Evolutionary conservation across 2,888 invertebrate genomes (phyloP).

Genomic region (Clepsis dumicolana): DNA sequence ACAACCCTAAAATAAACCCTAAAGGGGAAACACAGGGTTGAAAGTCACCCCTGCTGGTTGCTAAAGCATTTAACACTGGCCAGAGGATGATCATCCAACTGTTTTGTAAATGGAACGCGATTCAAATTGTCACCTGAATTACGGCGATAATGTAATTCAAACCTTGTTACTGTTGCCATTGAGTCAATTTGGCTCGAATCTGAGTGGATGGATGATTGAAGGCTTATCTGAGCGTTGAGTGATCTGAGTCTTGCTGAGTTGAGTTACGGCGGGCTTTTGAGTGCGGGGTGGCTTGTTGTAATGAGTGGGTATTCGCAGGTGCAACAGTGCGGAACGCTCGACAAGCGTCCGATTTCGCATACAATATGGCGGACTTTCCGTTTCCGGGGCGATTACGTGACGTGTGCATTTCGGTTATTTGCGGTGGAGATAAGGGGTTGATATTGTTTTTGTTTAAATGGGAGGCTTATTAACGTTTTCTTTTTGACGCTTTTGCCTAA

Average conservation of each 20-base stretch:
- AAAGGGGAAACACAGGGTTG: constrained; percentile 48
- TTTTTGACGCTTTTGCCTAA: too few species aligned
- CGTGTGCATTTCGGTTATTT: constrained; percentile 61
- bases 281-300: constrained; percentile 44
- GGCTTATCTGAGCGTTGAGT: constrained; percentile 28
- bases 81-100: constrained; percentile 69
- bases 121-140: constrained; percentile 77
- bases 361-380: constrained; percentile 83
- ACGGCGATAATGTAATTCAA: constrained; percentile 47
- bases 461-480: constrained; percentile 19
- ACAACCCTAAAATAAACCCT: constrained; percentile 42
- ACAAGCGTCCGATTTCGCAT: constrained; percentile 79
- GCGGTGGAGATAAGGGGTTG: constrained; percentile 50
- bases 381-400: constrained; percentile 79
- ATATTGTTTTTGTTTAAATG: constrained; percentile 35
- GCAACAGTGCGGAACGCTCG: constrained; percentile 80
- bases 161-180: constrained; percentile 42
- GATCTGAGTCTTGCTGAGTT: background rate
- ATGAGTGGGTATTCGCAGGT: constrained; percentile 68
- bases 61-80: constrained; percentile 54
- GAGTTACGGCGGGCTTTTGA: constrained; percentile 45
- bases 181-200: constrained; percentile 33
- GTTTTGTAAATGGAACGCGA: constrained; percentile 74
- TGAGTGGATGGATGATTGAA: constrained; percentile 40
- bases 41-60: constrained; percentile 47